Evolutionary conservation across 92 coral and sea anemone species (phyloP), one percentile per base, ranked within the genome.

Genomic region (Bergia sp.): DNA sequence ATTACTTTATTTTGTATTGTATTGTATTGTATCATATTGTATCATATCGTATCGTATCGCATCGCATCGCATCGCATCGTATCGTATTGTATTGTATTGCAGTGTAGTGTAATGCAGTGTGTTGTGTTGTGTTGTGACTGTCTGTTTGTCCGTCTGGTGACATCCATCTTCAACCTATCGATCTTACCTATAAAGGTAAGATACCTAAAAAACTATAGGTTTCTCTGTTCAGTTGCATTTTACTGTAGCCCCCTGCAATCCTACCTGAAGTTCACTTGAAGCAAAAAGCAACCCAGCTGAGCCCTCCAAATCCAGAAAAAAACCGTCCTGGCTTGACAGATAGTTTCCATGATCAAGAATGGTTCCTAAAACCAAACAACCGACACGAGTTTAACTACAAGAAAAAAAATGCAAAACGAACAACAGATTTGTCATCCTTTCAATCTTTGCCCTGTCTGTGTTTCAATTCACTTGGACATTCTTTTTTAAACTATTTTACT

Each of bases 291-390:
- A 91, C 58, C 94, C 99, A 0, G 94, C 98, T 61, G 93, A 93
- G 49, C 94, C 90, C 38, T 44, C 79, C 21, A 95, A 49, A 15
- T 93, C 98, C 72, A 97, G 92, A 85, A 97, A 92, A 57, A 93
- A 90, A 13, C 47, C 64, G 73, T 86, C 92, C 80, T 91, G 86
- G 87, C 94, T 92, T 20, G 97, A 91, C 40, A 97, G 87, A 79
- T 92, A 97, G 77, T 93, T 95, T n/a, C 98, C 93, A 89, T 97
- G 99, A 7, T 91, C 89, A 93, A 97, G 94, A 43, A 69, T 55
- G 69, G 92, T 91, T 20, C 96, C 99, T 97, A 79, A 44, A n/a
- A n/a, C 16, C 74, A 71, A 84, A 18, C 43, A 18, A 23, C 38
- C 15, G n/a, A 37, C 23, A 16, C 20, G 69, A 21, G 69, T 61